Evolutionary conservation across 92 coral and sea anemone species (phyloP), one percentile per base, ranked within the genome.

Genomic region (Hydrozoanthus gracilis): DNA sequence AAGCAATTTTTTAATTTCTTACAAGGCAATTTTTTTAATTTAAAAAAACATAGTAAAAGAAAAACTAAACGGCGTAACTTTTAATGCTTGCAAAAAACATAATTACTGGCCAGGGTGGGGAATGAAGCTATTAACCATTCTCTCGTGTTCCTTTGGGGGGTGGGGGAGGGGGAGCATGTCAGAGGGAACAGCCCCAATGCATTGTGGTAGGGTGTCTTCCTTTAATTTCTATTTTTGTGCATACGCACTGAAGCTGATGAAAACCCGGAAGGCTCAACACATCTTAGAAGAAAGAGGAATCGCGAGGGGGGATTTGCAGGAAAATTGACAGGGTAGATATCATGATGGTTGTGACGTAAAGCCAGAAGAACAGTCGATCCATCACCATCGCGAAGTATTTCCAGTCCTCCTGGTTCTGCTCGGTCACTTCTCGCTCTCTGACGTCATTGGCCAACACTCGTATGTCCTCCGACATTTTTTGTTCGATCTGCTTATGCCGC

Each of bases 351-450:
- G 85, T 80, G 61, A 80, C 85, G 74, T 80, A 80, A 39, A 80
- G 85, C 85, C 85, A 80, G 85, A 80, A 80, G 48, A 80, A 80
- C 73, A 80, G 60, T 50, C 85, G 74, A 15, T 80, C 85, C 85
- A 80, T 80, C 85, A 80, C 85, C 85, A 80, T 80, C 2, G 85
- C 85, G 49, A 80, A 80, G 73, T 80, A 80, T 80, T 80, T 80
- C 85, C 85, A 80, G 61, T 80, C 85, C 85, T 80, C 85, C 74
- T 80, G 85, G 48, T 80, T 80, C 85, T 80, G 85, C 74, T 80
- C 85, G 62, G 17, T 65, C 44, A 80, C 85, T 67, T 80, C 85
- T 46, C 85, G 74, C 48, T 65, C 61, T 11, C 61, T 66, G 16
- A 80, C 85, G 61, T 80, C 85, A 80, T 80, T 67, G 2, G 85